Evolutionary conservation across 2,888 invertebrate species (phyloP).

Genomic region (Tipula confusa): DNA sequence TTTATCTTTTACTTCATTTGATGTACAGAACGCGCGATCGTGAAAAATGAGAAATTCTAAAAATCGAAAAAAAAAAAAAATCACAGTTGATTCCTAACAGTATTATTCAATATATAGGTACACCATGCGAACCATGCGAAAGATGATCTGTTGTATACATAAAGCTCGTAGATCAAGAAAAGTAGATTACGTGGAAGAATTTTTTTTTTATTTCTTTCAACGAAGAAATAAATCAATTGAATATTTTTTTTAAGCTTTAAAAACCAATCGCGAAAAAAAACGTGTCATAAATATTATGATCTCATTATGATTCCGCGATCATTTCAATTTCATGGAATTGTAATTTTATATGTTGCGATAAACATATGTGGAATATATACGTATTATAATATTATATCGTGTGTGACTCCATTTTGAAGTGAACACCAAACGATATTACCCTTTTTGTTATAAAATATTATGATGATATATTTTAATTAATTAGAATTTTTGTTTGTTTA

Average conservation of each 20-base stretch:
- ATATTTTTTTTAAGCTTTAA: neutral
- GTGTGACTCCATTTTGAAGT: neutral
- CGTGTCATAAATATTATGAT: neutral
- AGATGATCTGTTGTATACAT: neutral
- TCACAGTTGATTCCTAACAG: neutral
- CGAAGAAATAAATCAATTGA: neutral
- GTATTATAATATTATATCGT: neutral
- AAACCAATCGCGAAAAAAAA: neutral
- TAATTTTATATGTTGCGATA: neutral
- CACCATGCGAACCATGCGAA: too few relatives aligned
- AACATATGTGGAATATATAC: neutral
- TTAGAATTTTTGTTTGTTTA: neutral
- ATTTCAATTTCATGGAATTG: neutral
- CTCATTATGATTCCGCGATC: neutral
- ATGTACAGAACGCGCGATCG: neutral
- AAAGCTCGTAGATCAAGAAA: neutral
- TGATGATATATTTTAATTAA: neutral
- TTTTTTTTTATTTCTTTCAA: neutral
- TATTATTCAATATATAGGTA: neutral
- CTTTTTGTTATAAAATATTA: neutral
- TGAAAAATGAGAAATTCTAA: neutral
- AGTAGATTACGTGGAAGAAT: neutral
- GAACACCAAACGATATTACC: neutral
- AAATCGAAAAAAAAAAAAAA: neutral
- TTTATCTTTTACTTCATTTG: neutral